Conservation (phyloP, 2,113 vertebrate species). For the Protobothrops flavoviridis region DNA sequence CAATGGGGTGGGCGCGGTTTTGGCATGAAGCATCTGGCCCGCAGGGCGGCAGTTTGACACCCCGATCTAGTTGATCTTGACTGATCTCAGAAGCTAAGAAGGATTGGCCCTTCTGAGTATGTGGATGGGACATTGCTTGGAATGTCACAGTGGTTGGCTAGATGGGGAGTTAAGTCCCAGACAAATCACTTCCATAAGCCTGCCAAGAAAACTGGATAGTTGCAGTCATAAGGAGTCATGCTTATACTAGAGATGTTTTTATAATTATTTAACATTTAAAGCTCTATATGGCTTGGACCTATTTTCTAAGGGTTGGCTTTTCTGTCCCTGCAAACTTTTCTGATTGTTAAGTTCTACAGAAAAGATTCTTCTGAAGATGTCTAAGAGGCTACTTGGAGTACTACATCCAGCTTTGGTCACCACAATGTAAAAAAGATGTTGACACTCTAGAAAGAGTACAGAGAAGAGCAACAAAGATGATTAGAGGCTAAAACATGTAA, state of each 20-base stretch:
- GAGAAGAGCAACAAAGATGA: no score
- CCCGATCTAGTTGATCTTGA: neutral
- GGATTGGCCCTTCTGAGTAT: neutral
- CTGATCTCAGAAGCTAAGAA: neutral
- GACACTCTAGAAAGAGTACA: no score
- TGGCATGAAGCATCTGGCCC: no score
- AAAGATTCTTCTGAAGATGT: neutral
- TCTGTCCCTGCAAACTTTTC: neutral
- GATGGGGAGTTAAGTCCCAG: neutral
- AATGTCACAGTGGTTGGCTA: neutral
- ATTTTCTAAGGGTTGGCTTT: neutral
- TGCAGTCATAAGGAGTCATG: neutral
- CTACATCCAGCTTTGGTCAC: no score
- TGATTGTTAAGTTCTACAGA: neutral
- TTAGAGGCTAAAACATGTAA: no score
- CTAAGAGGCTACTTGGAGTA: neutral
- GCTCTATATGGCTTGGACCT: neutral
- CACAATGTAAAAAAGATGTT: no score
- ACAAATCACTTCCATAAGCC: neutral
- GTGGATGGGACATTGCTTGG: neutral
- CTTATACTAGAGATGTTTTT: neutral
- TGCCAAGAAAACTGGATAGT: neutral
- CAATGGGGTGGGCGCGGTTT: no score
- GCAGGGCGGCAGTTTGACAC: no score
- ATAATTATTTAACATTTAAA: neutral